Conservation (phyloP, 2,888 invertebrate species). For the Boloria euphrosyne region DNA sequence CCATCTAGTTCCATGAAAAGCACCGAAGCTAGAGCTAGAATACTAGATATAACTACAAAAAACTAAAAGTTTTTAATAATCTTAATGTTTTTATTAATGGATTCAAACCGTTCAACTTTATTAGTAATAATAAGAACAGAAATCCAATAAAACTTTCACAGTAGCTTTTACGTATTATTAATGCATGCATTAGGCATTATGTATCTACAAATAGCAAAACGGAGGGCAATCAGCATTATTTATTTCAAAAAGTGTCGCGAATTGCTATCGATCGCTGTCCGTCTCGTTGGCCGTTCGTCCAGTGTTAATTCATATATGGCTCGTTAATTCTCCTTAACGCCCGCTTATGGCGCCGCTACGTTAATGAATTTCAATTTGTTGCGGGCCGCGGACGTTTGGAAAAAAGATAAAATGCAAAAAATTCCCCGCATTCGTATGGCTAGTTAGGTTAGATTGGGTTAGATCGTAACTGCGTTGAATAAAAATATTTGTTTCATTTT, state of each 20-base stretch:
- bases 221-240: constrained; percentile 32
- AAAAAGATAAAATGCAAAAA: constrained; percentile 51
- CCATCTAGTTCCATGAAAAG: too few relatives aligned
- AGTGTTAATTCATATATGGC: constrained; percentile 76
- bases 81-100: too few relatives aligned
- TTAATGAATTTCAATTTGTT: constrained; percentile 81
- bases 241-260: constrained; percentile 46
- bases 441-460: constrained; percentile 44
- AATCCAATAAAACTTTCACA: too few relatives aligned
- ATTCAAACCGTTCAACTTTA: too few relatives aligned
- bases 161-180: too few relatives aligned
- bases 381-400: constrained; percentile 55
- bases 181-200: constrained; percentile 12
- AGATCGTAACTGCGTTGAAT: constrained; percentile 18
- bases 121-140: too few relatives aligned
- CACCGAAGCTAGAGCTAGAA: too few relatives aligned
- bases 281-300: constrained; percentile 48
- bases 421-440: constrained; percentile 40
- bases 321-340: constrained; percentile 79
- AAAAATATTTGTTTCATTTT: constrained; percentile 17
- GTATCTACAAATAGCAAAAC: constrained; percentile 26
- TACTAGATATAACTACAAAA: too few relatives aligned
- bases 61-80: too few relatives aligned
- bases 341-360: constrained; percentile 62
- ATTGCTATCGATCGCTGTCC: constrained; percentile 48